Percentiles rank a stretch among this genome's conserved stretches.
Conservation (phyloP, 2,113 vertebrate genomes). For the Pterophyllum scalare region DNA sequence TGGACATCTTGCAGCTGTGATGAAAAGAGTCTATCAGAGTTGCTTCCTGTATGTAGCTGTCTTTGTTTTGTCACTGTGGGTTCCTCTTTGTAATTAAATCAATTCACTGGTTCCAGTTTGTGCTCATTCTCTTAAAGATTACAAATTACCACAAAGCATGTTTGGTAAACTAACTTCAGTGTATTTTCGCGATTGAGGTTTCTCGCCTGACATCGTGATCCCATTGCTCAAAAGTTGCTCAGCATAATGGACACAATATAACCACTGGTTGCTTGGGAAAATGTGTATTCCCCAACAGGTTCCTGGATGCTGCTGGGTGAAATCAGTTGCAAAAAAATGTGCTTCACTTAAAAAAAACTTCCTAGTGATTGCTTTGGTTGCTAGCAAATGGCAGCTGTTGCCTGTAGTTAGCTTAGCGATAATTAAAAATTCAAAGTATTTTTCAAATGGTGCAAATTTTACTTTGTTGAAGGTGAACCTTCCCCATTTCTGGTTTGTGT, state of each 20-base stretch:
- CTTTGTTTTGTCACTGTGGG: slow-evolving; percentile 81
- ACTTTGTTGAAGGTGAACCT: neutral
- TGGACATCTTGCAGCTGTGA: slow-evolving; percentile 61
- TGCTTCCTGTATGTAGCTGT: slow-evolving; percentile 73
- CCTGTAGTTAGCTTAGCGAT: neutral
- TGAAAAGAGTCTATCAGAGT: slow-evolving; percentile 63
- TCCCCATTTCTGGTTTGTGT: neutral
- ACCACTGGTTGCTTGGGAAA: neutral
- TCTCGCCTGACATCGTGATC: neutral
- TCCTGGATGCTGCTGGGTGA: neutral
- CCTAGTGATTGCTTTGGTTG: neutral
- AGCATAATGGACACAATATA: neutral
- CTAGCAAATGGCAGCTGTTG: neutral
- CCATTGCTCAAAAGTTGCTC: neutral
- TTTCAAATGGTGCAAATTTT: neutral
- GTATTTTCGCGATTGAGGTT: too few species aligned
- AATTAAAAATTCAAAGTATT: neutral
- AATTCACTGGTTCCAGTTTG: slow-evolving; percentile 81
- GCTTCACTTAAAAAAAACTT: neutral
- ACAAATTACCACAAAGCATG: neutral
- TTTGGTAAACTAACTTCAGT: neutral
- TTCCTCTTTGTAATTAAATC: slow-evolving; percentile 86
- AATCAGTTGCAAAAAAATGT: neutral
- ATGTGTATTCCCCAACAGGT: neutral
- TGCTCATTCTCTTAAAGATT: neutral